phyloP scores from a whole-genome alignment of 2,797 vertebrate species.

The Numenius phaeopus region DNA sequence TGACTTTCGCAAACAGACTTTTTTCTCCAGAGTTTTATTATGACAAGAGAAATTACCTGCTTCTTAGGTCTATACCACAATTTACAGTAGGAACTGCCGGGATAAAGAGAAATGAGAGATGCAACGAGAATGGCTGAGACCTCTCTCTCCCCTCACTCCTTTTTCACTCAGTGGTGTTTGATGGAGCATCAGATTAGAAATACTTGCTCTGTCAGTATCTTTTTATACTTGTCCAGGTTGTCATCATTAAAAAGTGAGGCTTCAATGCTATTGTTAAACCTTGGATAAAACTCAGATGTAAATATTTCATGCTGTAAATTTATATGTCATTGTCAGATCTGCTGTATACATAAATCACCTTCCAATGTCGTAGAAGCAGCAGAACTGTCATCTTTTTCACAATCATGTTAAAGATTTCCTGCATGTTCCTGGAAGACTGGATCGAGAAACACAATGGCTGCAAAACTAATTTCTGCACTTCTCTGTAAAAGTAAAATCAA shows the following conservation, averaged over 20 bases:
- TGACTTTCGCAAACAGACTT: background rate
- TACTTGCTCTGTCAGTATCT: background rate
- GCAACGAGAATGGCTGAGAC: background rate
- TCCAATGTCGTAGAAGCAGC: background rate
- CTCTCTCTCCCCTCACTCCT: background rate
- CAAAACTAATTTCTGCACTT: background rate
- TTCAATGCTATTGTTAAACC: constrained; percentile 1
- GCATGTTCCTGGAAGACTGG: background rate
- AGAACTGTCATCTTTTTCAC: background rate
- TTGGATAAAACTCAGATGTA: background rate
- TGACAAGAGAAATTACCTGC: constrained; percentile 21
- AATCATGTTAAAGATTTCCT: background rate
- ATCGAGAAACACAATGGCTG: background rate
- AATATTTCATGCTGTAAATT: background rate
- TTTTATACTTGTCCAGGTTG: constrained; percentile 9
- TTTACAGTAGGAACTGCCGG: background rate
- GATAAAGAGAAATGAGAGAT: background rate
- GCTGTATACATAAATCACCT: background rate
- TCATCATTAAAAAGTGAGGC: background rate
- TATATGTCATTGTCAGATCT: constrained; percentile 22
- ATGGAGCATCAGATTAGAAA: background rate
- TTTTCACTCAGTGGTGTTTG: background rate
- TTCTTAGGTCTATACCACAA: constrained; percentile 20
- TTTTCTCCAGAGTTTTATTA: constrained; percentile 24
- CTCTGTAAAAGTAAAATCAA: background rate